Evolutionary conservation across 2,113 vertebrate genomes (phyloP).

Genomic region (Tragelaphus imberbis): DNA sequence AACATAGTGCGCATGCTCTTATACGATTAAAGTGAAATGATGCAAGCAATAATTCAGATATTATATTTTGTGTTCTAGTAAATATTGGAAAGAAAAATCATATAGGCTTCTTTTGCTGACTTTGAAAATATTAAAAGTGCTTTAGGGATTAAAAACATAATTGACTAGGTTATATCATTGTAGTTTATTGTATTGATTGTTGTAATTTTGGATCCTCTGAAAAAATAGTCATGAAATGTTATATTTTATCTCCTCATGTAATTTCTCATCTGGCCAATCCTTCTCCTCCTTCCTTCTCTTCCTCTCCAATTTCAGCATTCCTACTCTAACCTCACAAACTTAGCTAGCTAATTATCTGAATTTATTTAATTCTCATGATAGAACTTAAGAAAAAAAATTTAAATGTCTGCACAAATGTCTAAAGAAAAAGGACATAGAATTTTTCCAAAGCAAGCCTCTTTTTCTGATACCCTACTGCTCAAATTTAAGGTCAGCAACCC

Average conservation of each 20-base stretch:
- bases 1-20: no score
- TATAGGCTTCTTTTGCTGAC: no score
- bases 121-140: no score
- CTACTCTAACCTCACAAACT: fast-evolving
- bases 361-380: not conserved
- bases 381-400: not conserved
- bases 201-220: not conserved
- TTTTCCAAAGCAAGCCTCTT: not conserved
- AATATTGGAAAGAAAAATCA: no score
- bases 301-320: not conserved
- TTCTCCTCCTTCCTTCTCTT: not conserved
- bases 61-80: no score
- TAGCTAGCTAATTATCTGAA: not conserved
- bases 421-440: not conserved
- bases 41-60: no score
- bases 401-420: not conserved
- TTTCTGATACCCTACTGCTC: not conserved
- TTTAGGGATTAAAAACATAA: no score
- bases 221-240: not conserved
- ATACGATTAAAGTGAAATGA: no score
- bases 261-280: not conserved
- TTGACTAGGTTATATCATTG: not conserved
- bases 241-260: not conserved
- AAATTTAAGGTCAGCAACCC: slow-evolving; percentile 6
- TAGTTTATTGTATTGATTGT: not conserved